phyloP scores from a whole-genome alignment of 2,888 invertebrate species.

The Mesoligia furuncula region DNA sequence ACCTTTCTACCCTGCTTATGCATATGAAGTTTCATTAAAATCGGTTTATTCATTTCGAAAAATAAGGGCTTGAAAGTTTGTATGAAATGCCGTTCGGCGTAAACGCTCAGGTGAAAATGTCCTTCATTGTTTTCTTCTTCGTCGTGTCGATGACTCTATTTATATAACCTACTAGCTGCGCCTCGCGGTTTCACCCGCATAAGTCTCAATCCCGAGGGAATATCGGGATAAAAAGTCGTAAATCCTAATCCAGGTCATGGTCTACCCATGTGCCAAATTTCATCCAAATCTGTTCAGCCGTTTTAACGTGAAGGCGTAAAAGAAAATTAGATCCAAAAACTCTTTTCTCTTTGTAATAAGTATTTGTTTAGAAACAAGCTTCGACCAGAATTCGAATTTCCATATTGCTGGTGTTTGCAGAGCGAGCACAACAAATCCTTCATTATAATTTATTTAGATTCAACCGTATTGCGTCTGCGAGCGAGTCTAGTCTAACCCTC shows the following conservation, averaged over 20 bases:
- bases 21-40: too few relatives aligned
- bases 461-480: too few relatives aligned
- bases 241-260: not conserved
- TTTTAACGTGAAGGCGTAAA: not conserved
- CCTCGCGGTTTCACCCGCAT: not conserved
- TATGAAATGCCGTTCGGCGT: too few relatives aligned
- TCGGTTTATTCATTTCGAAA: too few relatives aligned
- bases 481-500: not conserved
- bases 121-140: not conserved
- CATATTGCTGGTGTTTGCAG: not conserved
- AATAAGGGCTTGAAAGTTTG: too few relatives aligned
- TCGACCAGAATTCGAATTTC: not conserved
- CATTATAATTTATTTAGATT: slow-evolving; percentile 1
- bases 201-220: not conserved
- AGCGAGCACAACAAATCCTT: not conserved
- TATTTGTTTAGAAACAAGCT: not conserved
- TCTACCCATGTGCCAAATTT: not conserved
- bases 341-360: too few relatives aligned
- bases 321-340: not conserved
- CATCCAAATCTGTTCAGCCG: not conserved
- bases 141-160: not conserved
- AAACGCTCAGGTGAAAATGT: not conserved
- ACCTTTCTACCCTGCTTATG: too few relatives aligned
- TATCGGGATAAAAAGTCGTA: not conserved
- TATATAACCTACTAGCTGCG: too few relatives aligned